Base-by-base conservation (phyloP, 2,797 vertebrate genomes). In the Serranus cabrilla region DNA sequence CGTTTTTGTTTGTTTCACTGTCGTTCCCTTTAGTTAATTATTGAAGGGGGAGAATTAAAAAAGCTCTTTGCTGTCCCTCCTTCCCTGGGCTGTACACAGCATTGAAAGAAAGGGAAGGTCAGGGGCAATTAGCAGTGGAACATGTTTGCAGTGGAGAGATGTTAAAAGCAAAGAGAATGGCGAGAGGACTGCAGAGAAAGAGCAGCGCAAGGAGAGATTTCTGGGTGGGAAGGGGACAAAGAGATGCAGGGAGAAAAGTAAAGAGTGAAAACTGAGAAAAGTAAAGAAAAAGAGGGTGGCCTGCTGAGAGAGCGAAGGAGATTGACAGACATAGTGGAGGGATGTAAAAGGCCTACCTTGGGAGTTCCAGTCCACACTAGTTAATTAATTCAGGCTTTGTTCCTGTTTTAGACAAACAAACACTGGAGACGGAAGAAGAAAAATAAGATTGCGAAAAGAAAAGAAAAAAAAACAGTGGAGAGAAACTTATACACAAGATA, bases 301-400 rank as follows among this genome's bases (percentile, higher is more conserved):
- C 81, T 81, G 83, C 76, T 82, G 82, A 77, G 83, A 86, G 78
- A 80, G 58, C 13, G 54, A 59, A 69, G 63, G 72, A 88, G 89
- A 85, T 78, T 89, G 91, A 89, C 87, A 85, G 86, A 86, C 71
- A 42, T 75, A 25, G 81, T 75, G 76, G 69, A 83, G 78, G 77
- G 83, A 87, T 81, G 78, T 82, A 77, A 83, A 79, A 82, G 71
- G 64, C 76, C 80, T 76, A 77, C 74, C 76, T 71, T 77, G 83
- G 90, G 92, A 92, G 75, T 65, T 87, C 71, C 65, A 74, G 85
- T 87, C 87, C 85, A 78, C 81, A 63, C 76, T 70, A 61, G 85
- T 85, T 92, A 89, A 92, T 94, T 92, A 91, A 93, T 93, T 91
- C 90, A 87, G 86, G 77, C 87, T 91, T 93, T 93, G 89, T 93